These are phyloP conservation scores for Cyclina sinensis DNA, from an alignment of 1,140 invertebrate genomes.

Conservation along the genomic window DNA sequence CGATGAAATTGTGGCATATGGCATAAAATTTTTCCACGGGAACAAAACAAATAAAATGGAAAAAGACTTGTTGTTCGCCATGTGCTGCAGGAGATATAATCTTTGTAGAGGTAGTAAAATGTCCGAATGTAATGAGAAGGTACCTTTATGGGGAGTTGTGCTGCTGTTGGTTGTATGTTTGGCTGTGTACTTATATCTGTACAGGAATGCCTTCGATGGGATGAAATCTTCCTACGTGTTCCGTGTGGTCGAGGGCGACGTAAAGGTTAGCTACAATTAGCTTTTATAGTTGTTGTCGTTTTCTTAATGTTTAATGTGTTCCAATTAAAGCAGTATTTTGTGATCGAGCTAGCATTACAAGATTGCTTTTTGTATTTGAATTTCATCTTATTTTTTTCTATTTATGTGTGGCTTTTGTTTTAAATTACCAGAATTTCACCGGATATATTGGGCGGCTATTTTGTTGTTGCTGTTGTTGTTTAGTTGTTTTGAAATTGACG, in stretches of 20 bases:
- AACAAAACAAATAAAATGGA: not conserved
- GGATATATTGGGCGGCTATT: too few relatives aligned
- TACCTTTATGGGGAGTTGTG: constrained; percentile 51
- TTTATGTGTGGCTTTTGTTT: too few relatives aligned
- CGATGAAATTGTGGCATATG: not conserved
- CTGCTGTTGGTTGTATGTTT: constrained; percentile 42
- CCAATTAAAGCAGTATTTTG: too few relatives aligned
- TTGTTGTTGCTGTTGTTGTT: too few relatives aligned
- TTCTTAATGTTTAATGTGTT: too few relatives aligned
- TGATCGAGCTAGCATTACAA: too few relatives aligned
- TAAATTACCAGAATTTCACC: too few relatives aligned
- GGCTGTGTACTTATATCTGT: constrained; percentile 62
- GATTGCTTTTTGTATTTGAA: too few relatives aligned
- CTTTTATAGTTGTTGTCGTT: too few relatives aligned
- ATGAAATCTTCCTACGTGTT: constrained; percentile 38
- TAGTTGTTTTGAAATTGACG: too few relatives aligned
- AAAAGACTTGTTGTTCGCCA: not conserved
- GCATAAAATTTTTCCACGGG: not conserved
- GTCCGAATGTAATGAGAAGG: constrained; percentile 55
- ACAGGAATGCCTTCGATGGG: constrained; percentile 58
- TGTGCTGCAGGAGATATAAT: not conserved
- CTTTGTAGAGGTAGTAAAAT: not conserved
- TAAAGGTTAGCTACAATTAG: too few relatives aligned
- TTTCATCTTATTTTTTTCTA: too few relatives aligned
- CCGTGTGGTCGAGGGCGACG: constrained; percentile 59